Evolutionary conservation across 2,797 vertebrate species (phyloP).

Genomic region (Mormyrus hasselquistii): DNA sequence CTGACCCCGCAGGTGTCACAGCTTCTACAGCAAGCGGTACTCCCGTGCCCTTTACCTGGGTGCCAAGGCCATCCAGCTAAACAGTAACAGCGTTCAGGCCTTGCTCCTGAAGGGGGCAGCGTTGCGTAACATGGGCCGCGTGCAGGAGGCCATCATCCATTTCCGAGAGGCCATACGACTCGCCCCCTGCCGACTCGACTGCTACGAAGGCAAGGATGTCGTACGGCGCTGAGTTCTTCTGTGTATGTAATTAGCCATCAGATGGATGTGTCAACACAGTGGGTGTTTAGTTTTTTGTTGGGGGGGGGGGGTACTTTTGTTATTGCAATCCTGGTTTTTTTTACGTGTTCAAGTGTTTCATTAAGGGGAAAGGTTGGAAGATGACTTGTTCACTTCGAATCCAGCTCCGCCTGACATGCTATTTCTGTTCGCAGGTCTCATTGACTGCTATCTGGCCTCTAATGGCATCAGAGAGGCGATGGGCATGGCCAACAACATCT

Average conservation of each 20-base stretch:
- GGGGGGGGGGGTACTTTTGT: background rate
- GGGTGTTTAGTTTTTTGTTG: background rate
- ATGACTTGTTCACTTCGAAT: background rate
- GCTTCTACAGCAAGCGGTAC: slow-evolving; percentile 96
- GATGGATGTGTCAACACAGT: background rate
- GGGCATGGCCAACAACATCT: slow-evolving; percentile 98
- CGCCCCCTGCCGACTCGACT: slow-evolving; percentile 89
- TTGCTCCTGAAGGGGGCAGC: slow-evolving; percentile 92
- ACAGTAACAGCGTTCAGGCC: slow-evolving; percentile 94
- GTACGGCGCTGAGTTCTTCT: background rate
- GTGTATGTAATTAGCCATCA: background rate
- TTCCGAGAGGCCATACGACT: slow-evolving; percentile 94
- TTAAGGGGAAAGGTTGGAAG: background rate
- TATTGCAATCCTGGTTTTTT: background rate
- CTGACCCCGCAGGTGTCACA: slow-evolving; percentile 75
- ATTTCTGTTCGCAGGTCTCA: slow-evolving; percentile 68
- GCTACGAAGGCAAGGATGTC: slow-evolving; percentile 77
- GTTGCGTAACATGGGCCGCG: slow-evolving; percentile 89
- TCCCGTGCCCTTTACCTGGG: slow-evolving; percentile 92
- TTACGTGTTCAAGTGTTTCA: background rate
- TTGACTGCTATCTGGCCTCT: slow-evolving; percentile 93
- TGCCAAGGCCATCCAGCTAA: slow-evolving; percentile 96
- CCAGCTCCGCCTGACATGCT: background rate
- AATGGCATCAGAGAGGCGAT: slow-evolving; percentile 95
- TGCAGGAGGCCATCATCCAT: slow-evolving; percentile 97